Evolutionary conservation across 2,888 invertebrate genomes (phyloP), one percentile per base, ranked within the genome.

Genomic region (Pedicia rivosa): DNA sequence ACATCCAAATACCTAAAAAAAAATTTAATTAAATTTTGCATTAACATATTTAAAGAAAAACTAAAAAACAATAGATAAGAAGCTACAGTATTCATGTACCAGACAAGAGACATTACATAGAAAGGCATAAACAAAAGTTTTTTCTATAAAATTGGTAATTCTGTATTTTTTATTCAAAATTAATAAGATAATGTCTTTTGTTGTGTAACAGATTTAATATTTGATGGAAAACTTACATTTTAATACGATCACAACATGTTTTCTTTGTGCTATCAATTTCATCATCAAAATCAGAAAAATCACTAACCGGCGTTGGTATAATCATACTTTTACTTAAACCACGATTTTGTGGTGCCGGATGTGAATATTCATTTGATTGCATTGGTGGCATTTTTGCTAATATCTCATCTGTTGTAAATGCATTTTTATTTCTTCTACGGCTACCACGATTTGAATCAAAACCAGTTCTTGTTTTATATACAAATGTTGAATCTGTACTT

Each of bases 401-500:
- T 4, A 59, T 53, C 42, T 61, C 61, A 42, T 61, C 61, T 14
- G 57, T 58, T 43, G 55, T 57, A 17, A 57, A 56, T 2, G 55
- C 54, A 41, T 56, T 39, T 35, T 43, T 59, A 9, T 57, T 56
- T 3, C 59, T 54, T 2, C 61, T 49, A 2, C 60, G 54, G 40
- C 59, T 59, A 32, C 55, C 58, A 3, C 62, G 55, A 49, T 59
- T 59, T 5, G 62, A 61, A 41, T 61, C 61, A 19, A 35, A 43
- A 9, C 43, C 43, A 1, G 55, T 55, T 25, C 59, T 57, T 24
- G 59, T 57, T 46, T 78, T 78, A 52, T 78, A 78, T 0, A 78
- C 76, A 51, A 78, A 78, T 0, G 79, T 79, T 10, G 78, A 78
- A 57, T 78, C 78, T 0, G 79, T 78, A 32, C 74, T 76, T 9